Evolutionary conservation across 2,888 invertebrate genomes (phyloP).

Genomic region (Callyntrura guangdongensis): DNA sequence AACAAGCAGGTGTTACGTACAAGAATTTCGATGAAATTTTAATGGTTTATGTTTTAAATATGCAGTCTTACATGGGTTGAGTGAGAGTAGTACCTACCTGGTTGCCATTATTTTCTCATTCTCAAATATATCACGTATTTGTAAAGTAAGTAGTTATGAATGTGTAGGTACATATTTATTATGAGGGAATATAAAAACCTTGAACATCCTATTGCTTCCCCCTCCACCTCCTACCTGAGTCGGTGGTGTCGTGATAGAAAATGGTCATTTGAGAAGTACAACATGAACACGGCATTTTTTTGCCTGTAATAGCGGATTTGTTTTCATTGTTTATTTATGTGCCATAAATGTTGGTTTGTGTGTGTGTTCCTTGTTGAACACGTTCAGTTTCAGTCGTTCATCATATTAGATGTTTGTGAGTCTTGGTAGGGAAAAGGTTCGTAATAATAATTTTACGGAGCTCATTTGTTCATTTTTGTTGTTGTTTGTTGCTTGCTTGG

Average conservation of each 20-base stretch:
- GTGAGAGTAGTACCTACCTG: no score
- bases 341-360: background rate
- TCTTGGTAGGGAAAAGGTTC: background rate
- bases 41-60: no score
- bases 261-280: background rate
- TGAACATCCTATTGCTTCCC: background rate
- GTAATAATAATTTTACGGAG: conserved; percentile 37
- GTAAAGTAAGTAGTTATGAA: background rate
- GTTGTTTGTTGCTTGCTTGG: background rate
- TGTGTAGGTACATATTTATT: background rate
- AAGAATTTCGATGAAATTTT: no score
- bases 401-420: no score
- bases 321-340: conserved; percentile 32
- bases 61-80: no score
- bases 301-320: background rate
- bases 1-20: no score
- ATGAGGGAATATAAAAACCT: background rate
- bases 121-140: no score
- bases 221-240: background rate
- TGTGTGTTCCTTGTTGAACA: background rate
- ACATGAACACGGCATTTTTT: conserved; percentile 23
- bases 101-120: no score
- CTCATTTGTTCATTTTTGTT: conserved; percentile 44
- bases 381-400: no score
- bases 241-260: conserved; percentile 39